Base-by-base conservation (phyloP, 2,797 vertebrate genomes). In the Spinibarbus caldwelli region DNA sequence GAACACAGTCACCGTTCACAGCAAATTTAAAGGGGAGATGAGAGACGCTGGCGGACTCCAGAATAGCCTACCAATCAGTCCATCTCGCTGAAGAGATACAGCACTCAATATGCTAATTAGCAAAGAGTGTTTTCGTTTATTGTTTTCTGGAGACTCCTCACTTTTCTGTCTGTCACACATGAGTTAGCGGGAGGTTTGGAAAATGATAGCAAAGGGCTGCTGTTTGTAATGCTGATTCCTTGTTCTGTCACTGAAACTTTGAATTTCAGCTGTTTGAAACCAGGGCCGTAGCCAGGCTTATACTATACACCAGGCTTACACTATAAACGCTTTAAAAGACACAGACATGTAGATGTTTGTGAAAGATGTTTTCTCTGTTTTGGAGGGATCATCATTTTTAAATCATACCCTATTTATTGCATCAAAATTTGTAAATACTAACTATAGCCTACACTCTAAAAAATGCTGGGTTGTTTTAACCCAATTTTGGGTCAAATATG, bases 51-150 rank as follows among this genome's bases (percentile, higher is more conserved):
- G 67, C 26, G 31, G 72, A 83, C 70, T 70, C 83, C 21, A 76
- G 87, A 90, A 88, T n/a, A n/a, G n/a, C n/a, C n/a, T 88, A 87
- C 86, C 85, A 89, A 90, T 89, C 82, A 88, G 85, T 80, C 86
- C 76, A 86, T 87, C 57, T 87, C 67, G 62, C 80, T 83, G 43
- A 76, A 86, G 80, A 83, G 82, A 66, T 82, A 62, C 70, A 68
- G 57, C 49, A 86, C 87, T 89, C 84, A 84, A 36, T 76, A 86
- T 62, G 47, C 23, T n/a, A 64, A 86, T 88, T 79, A 78, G 67
- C 72, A 6, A 36, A 87, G 79, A 85, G 43, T 6, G 36, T 41
- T 64, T 86, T 78, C 31, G 15, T 86, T 87, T 86, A 45, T 86
- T 62, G 77, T 57, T 78, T 80, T 83, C n/a, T 72, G 67, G 41